Evolutionary conservation across 2,113 vertebrate species (phyloP), one percentile per base, ranked within the genome.

Genomic region (Daboia siamensis): DNA sequence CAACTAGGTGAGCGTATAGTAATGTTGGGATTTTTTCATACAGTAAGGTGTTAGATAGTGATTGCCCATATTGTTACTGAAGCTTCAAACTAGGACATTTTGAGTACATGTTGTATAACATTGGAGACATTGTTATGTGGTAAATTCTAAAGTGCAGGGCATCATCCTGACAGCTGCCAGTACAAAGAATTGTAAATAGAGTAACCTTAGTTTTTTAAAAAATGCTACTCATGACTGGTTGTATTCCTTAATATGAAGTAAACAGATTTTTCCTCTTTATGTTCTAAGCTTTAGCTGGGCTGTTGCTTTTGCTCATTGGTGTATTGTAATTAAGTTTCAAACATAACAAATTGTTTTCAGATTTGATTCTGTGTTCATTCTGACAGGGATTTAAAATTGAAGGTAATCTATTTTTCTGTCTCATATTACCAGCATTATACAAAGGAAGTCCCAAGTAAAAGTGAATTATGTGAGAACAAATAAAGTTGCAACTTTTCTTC

Each of bases 281-380:
- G 10, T 46, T 52, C 26, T 56, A 64, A 13, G 39, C 91, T 74
- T 74, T 74, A 54, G 29, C 12, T 26, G 21, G 21, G 2, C 56
- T 33, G 90, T 29, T 69, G 20, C 56, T 21, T 51, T 24, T 10
- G 9, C 29, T 44, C 84, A 86, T 87, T 87, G 29, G 15, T 26
- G 33, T 26, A 64, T 44, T 69, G 15, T 61, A 88, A 52, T 55
- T 88, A 91, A 87, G 57, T 52, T 11, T 11, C 7, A 48, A 69
- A 91, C 24, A 5, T 54, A 87, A 46, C 55, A 52, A 86, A 59
- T 48, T 55, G 23, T 7, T 74, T 88, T 88, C 86, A 55, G 54
- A 55, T 88, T 23, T 88, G n/a, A 92, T 88, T 88, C 4, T 92
- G 52, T 54, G 86, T 92, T 91, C 9, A 91, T 90, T 85, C 84